Evolutionary conservation across 2,888 invertebrate genomes (phyloP).

Genomic region (Nephrotoma appendiculata): DNA sequence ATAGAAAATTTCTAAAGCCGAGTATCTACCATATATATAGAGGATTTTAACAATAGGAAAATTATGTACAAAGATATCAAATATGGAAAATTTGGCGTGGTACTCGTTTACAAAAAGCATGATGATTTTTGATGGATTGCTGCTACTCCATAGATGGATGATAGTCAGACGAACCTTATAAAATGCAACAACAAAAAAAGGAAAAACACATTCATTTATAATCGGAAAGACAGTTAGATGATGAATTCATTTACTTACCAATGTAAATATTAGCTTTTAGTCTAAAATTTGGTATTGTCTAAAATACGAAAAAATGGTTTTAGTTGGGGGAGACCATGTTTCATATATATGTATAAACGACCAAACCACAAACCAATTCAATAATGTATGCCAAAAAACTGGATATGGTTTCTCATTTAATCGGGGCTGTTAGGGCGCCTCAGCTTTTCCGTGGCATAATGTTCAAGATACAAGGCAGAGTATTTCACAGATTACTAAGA

Average conservation of each 20-base stretch:
- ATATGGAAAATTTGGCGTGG: not conserved
- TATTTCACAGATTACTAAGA: too few relatives aligned
- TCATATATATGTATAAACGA: not conserved
- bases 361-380: not conserved
- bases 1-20: not conserved
- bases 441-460: too few relatives aligned
- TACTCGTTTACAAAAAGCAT: too few relatives aligned
- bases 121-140: not conserved
- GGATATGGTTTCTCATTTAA: too few relatives aligned
- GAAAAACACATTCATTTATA: not conserved
- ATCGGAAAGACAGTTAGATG: not conserved
- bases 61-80: not conserved
- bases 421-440: too few relatives aligned
- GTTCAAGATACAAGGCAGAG: too few relatives aligned
- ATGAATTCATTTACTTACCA: constrained; percentile 13
- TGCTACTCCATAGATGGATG: not conserved
- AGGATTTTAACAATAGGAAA: not conserved
- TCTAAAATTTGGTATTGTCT: not conserved
- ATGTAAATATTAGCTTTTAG: constrained; percentile 11
- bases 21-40: not conserved
- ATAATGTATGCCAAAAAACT: not conserved
- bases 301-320: not conserved
- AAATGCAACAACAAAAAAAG: not conserved
- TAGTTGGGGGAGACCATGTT: not conserved
- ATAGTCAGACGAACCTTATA: not conserved